These are phyloP conservation scores for Pomacea canaliculata DNA, from an alignment of 2,888 invertebrate species.

Conservation along the genomic window DNA sequence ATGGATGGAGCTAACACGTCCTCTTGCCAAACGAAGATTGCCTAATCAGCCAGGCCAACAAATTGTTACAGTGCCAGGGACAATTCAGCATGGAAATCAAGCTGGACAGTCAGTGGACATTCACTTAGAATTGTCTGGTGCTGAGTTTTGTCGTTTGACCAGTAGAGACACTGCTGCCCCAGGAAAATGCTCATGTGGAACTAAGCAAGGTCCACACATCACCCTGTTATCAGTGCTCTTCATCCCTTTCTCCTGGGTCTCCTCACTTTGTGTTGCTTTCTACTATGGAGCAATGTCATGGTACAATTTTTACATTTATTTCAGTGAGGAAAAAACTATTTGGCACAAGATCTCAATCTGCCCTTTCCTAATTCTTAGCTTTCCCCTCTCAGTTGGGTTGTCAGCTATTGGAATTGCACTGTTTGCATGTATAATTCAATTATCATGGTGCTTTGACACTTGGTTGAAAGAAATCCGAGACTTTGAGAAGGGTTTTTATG, in stretches of 20 bases:
- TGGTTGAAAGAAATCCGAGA: slow-evolving; percentile 82
- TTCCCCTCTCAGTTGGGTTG: slow-evolving; percentile 79
- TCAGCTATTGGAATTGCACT: slow-evolving; percentile 78
- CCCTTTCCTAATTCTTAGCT: slow-evolving; percentile 78
- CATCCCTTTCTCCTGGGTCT: slow-evolving; percentile 77
- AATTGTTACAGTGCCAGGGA: slow-evolving; percentile 75
- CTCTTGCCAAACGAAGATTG: slow-evolving; percentile 27
- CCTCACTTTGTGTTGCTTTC: slow-evolving; percentile 79
- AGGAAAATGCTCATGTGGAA: slow-evolving; percentile 70
- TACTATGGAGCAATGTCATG: slow-evolving; percentile 83
- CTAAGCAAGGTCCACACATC: slow-evolving; percentile 78
- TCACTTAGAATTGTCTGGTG: slow-evolving; percentile 79
- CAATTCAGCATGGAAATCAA: slow-evolving; percentile 75
- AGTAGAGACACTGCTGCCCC: slow-evolving; percentile 66
- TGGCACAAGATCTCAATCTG: slow-evolving; percentile 77
- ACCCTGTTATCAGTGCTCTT: slow-evolving; percentile 77
- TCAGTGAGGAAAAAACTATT: slow-evolving; percentile 78
- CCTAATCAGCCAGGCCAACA: slow-evolving; percentile 25
- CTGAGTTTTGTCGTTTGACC: slow-evolving; percentile 79
- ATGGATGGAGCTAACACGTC: slow-evolving; percentile 35
- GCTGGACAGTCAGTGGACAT: slow-evolving; percentile 68
- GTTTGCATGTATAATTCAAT: slow-evolving; percentile 78
- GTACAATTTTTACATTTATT: slow-evolving; percentile 81
- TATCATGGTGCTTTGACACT: slow-evolving; percentile 78
- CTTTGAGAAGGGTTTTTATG: slow-evolving; percentile 84